These are phyloP conservation scores for Aphelenchoides avenae DNA, from an alignment of 1,140 invertebrate species.

Conservation along the genomic window DNA sequence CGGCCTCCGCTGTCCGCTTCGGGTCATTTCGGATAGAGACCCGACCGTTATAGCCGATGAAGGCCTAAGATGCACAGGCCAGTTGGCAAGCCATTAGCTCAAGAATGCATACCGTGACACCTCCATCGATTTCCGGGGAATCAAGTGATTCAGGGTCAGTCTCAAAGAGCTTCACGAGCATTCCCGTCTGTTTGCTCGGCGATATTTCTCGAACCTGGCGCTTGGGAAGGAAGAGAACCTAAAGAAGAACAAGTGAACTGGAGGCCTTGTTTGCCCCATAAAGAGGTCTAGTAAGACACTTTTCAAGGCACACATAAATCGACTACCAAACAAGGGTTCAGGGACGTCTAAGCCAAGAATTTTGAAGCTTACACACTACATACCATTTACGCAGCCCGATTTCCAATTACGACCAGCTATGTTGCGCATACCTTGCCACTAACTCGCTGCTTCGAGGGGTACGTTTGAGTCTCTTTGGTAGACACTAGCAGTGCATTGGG, in stretches of 20 bases:
- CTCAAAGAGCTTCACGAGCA: conserved; percentile 41
- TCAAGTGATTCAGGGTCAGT: conserved; percentile 18
- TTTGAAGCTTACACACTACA: too few relatives aligned
- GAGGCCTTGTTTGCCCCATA: too few relatives aligned
- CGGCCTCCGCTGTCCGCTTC: conserved; percentile 16
- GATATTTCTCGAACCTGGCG: conserved; percentile 26
- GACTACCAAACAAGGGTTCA: too few relatives aligned
- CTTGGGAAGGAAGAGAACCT: conserved; percentile 43
- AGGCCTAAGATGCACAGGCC: conserved; percentile 36
- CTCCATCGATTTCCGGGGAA: conserved; percentile 26
- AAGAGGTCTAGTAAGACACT: too few relatives aligned
- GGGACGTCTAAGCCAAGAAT: background rate
- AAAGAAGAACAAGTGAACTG: conserved; percentile 13
- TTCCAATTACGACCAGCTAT: conserved; percentile 5
- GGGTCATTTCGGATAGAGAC: conserved; percentile 47
- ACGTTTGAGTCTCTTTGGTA: conserved; percentile 14
- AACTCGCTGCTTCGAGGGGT: conserved; percentile 33
- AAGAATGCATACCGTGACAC: conserved; percentile 3
- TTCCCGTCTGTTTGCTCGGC: conserved; percentile 31
- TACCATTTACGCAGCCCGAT: too few relatives aligned
- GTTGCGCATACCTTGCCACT: conserved; percentile 34
- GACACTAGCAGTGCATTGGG: conserved; percentile 44
- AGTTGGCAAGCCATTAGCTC: background rate
- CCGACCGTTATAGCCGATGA: conserved; percentile 51
- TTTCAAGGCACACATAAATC: too few relatives aligned